Evolutionary conservation across 2,888 invertebrate species (phyloP).

Genomic region (Acanthosepion lycidas): DNA sequence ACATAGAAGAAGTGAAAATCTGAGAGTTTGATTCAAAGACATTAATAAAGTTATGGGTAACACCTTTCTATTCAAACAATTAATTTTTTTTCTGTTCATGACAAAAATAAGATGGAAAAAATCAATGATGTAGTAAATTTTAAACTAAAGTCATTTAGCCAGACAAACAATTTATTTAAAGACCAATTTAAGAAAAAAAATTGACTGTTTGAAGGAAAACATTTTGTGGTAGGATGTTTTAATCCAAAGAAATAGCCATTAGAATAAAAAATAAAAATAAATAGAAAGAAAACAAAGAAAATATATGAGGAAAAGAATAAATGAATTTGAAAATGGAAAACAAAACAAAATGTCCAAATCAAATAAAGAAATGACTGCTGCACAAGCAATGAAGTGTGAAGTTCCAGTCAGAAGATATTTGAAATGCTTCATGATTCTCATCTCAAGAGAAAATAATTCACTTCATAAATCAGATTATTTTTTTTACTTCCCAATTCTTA

Average conservation of each 20-base stretch:
- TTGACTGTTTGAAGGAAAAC: neutral
- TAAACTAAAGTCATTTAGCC: neutral
- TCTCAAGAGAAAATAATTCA: constrained; percentile 17
- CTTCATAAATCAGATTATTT: neutral
- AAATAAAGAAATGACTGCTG: neutral
- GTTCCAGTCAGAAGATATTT: neutral
- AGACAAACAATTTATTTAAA: neutral
- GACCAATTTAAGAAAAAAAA: neutral
- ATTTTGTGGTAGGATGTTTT: neutral
- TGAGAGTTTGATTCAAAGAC: neutral
- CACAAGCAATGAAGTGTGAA: neutral
- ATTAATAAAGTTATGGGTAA: neutral
- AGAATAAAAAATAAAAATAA: neutral
- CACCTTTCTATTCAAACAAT: neutral
- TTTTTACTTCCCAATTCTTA: neutral
- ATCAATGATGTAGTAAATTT: neutral
- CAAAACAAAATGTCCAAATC: neutral
- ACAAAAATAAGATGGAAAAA: neutral
- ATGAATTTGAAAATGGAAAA: neutral
- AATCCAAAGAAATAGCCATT: neutral
- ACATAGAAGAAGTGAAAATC: neutral
- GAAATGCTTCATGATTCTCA: neutral
- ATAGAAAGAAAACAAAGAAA: neutral
- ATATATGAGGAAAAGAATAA: neutral
- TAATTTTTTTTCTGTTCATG: neutral